Conservation (phyloP, 2,113 vertebrate species). For the Hippocampus zosterae region DNA sequence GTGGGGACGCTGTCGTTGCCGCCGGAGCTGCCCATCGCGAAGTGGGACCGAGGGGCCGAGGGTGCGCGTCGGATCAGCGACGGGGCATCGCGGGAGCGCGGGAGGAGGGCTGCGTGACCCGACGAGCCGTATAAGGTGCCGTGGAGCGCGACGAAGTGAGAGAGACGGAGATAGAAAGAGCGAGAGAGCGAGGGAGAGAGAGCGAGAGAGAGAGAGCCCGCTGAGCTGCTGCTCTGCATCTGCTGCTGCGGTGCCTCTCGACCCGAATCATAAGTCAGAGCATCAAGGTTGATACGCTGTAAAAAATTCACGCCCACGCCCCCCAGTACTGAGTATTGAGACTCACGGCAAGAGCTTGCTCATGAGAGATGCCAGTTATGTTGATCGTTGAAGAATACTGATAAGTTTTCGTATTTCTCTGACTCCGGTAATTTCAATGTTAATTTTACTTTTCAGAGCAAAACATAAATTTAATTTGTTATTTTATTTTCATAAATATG, state of each 20-base stretch:
- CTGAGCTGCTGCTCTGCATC: constrained; percentile 17
- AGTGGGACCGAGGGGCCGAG: constrained; percentile 14
- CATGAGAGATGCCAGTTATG: background rate
- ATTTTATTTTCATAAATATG: no score
- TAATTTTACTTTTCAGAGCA: no score
- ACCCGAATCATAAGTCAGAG: constrained; percentile 46
- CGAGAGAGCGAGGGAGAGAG: background rate
- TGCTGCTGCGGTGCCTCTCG: constrained; percentile 34
- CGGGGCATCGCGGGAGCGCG: constrained; percentile 38
- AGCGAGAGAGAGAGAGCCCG: background rate
- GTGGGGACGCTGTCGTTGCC: constrained; percentile 35
- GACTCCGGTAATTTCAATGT: no score
- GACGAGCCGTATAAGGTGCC: constrained; percentile 1
- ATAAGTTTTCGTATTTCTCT: no score
- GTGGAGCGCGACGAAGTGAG: background rate
- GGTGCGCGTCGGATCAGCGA: constrained; percentile 35
- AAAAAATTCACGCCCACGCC: background rate
- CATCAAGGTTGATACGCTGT: constrained; percentile 35
- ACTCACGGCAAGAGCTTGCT: no score
- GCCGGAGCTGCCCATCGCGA: constrained; percentile 39
- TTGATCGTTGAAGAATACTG: background rate
- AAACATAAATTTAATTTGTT: no score
- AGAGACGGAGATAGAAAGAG: no score
- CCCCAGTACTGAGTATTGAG: background rate
- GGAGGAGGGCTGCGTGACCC: constrained; percentile 47